phyloP scores from a whole-genome alignment of 2,888 invertebrate species.

The Ennomos erosarius region DNA sequence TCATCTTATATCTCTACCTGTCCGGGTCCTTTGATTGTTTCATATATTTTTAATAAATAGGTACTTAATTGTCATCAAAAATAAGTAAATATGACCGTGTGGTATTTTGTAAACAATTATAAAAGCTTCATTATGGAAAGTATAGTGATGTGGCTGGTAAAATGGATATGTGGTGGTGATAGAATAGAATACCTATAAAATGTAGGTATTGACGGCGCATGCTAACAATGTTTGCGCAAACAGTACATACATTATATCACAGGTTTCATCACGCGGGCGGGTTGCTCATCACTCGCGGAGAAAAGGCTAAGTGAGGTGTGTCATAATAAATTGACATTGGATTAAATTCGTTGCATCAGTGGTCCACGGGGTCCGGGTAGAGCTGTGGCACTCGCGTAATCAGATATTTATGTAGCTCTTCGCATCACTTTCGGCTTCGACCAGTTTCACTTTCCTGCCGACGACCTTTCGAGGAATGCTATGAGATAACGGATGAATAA shows the following conservation, averaged over 20 bases:
- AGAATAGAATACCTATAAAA: slow-evolving; percentile 10
- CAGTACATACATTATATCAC: slow-evolving; percentile 53
- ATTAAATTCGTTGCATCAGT: slow-evolving; percentile 65
- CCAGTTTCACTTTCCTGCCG: slow-evolving; percentile 80
- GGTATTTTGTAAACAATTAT: slow-evolving; percentile 47
- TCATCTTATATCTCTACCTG: slow-evolving; percentile 52
- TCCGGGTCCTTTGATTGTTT: slow-evolving; percentile 53
- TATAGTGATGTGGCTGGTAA: not conserved
- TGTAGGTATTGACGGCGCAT: slow-evolving; percentile 41
- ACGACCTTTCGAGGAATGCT: slow-evolving; percentile 75
- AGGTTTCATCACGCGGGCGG: slow-evolving; percentile 46
- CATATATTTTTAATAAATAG: slow-evolving; percentile 48
- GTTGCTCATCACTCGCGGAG: slow-evolving; percentile 43
- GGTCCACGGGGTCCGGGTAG: slow-evolving; percentile 41
- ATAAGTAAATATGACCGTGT: slow-evolving; percentile 38
- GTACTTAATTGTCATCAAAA: not conserved
- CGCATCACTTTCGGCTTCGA: slow-evolving; percentile 68
- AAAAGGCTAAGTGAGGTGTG: slow-evolving; percentile 55
- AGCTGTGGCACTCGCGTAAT: slow-evolving; percentile 49
- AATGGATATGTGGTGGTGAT: too few species aligned
- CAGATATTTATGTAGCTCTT: slow-evolving; percentile 64
- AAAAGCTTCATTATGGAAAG: slow-evolving; percentile 38
- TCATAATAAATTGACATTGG: slow-evolving; percentile 70
- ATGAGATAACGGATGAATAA: slow-evolving; percentile 73
- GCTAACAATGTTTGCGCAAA: slow-evolving; percentile 60